A percentile compares a stretch with the other conserved stretches of the same genome.
These are phyloP conservation scores for Rhyzopertha dominica DNA, from an alignment of 1,140 invertebrate genomes.

Conservation along the genomic window DNA sequence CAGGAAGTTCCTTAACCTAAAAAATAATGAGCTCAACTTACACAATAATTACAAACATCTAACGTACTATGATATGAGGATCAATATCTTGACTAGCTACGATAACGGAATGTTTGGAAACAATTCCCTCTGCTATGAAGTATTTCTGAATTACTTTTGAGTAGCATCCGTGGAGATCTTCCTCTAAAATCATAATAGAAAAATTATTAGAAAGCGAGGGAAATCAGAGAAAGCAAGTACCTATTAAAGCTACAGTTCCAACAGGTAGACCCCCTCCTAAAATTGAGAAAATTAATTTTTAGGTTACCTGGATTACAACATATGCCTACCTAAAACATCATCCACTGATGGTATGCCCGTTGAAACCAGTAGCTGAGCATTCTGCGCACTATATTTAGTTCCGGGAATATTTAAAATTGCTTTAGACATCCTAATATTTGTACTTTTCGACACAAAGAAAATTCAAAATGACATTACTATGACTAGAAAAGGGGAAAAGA, in stretches of 20 bases:
- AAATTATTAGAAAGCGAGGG: constrained; percentile 5
- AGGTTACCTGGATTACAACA: constrained; percentile 22
- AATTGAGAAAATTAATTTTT: constrained; percentile 27
- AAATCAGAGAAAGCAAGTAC: constrained; percentile 39
- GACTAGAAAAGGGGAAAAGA: no score
- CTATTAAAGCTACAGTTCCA: constrained; percentile 55
- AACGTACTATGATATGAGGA: constrained; percentile 57
- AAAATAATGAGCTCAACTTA: constrained; percentile 16
- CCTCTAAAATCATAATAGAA: constrained; percentile 56
- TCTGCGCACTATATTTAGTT: constrained; percentile 59
- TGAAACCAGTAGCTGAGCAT: constrained; percentile 63
- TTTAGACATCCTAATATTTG: no score
- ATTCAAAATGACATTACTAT: no score
- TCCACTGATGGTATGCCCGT: constrained; percentile 68
- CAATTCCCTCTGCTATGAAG: constrained; percentile 75
- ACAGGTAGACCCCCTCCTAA: constrained; percentile 57
- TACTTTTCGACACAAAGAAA: no score
- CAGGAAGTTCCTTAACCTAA: constrained; percentile 46
- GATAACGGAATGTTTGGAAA: constrained; percentile 64
- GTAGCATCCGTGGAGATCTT: constrained; percentile 71
- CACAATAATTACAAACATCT: constrained; percentile 11
- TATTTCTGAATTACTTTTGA: constrained; percentile 72
- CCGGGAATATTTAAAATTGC: constrained; percentile 50
- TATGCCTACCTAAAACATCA: constrained; percentile 54
- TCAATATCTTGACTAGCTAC: constrained; percentile 67